Conservation (phyloP, 2,113 vertebrate species). For the Salvelinus alpinus region DNA sequence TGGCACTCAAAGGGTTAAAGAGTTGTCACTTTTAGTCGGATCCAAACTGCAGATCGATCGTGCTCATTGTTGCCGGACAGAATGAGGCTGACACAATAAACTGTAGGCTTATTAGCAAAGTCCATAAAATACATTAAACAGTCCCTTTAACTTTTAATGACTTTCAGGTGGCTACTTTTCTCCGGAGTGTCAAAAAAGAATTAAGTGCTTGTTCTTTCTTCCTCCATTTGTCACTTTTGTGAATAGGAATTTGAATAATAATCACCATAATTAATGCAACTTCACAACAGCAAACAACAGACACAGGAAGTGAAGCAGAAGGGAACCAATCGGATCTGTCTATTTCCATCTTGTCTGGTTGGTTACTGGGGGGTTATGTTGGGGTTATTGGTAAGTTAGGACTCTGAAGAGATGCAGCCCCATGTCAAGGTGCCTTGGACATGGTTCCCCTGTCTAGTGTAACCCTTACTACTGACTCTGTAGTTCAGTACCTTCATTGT, state of each 20-base stretch:
- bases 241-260: slow-evolving; percentile 25
- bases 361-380: slow-evolving; percentile 82
- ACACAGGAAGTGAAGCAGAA: slow-evolving; percentile 66
- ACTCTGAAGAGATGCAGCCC: slow-evolving; percentile 77
- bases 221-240: slow-evolving; percentile 33
- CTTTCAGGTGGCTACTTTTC: slow-evolving; percentile 44
- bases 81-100: not conserved
- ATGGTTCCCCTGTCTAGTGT: slow-evolving; percentile 27
- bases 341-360: slow-evolving; percentile 56
- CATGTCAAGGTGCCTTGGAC: slow-evolving; percentile 55
- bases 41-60: not conserved
- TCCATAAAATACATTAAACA: slow-evolving; percentile 51
- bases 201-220: slow-evolving; percentile 13
- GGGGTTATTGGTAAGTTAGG: slow-evolving; percentile 77
- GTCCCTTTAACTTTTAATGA: slow-evolving; percentile 89
- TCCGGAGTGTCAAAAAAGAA: slow-evolving; percentile 27
- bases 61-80: slow-evolving; percentile 13
- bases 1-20: slow-evolving; percentile 86
- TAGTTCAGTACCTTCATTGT: not conserved
- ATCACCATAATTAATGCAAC: slow-evolving; percentile 35
- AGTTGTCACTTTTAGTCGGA: slow-evolving; percentile 33
- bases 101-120: not conserved
- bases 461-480: not conserved
- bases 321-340: slow-evolving; percentile 37
- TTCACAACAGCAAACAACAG: slow-evolving; percentile 68